These are phyloP conservation scores for Limnothrissa miodon DNA, from an alignment of 2,113 vertebrate species.

Conservation along the genomic window DNA sequence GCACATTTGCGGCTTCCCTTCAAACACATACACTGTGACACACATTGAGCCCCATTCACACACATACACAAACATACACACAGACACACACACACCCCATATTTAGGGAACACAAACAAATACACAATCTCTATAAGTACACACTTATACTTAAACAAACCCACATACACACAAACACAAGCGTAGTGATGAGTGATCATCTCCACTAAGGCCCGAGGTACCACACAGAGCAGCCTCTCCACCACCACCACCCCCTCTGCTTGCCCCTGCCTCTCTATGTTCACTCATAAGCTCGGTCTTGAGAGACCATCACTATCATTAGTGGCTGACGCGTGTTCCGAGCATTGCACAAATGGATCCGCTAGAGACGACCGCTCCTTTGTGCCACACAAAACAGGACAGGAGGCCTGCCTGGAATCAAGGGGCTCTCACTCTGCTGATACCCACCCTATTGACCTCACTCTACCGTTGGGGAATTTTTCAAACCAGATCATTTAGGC, in stretches of 20 bases:
- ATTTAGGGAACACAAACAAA: neutral
- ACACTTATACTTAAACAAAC: neutral
- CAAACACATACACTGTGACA: neutral
- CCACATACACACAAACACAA: neutral
- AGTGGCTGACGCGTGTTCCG: constrained; percentile 41
- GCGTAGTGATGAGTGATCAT: neutral
- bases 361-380: neutral
- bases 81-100: neutral
- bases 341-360: neutral
- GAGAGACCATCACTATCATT: constrained; percentile 64
- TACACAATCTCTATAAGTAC: neutral
- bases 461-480: constrained; percentile 56
- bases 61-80: neutral
- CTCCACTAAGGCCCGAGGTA: neutral
- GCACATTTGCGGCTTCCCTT: constrained; percentile 1
- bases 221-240: neutral
- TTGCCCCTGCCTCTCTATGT: constrained; percentile 25
- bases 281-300: constrained; percentile 60
- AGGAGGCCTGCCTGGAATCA: constrained; percentile 54
- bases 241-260: neutral
- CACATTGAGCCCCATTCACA: neutral
- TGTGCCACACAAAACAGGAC: constrained; percentile 36
- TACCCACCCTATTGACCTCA: constrained; percentile 62
- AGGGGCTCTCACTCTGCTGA: constrained; percentile 42
- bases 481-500: constrained; percentile 66